These are phyloP conservation scores for Bergia sp. DNA, from an alignment of 92 coral and sea anemone genomes.

Conservation along the genomic window DNA sequence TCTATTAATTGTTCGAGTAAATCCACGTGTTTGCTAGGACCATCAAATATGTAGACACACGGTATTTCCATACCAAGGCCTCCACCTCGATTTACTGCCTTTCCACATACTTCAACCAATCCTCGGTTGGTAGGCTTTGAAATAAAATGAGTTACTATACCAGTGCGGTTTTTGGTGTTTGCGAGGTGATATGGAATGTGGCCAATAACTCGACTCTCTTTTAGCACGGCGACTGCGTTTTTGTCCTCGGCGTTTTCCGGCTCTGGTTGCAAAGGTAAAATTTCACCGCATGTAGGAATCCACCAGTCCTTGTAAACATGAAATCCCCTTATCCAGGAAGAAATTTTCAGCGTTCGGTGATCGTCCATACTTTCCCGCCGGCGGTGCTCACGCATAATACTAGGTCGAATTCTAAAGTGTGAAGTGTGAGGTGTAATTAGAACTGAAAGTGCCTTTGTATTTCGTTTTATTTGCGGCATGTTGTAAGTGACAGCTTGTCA, in stretches of 20 bases:
- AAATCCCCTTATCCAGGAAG: constrained; percentile 58
- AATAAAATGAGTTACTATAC: constrained; percentile 47
- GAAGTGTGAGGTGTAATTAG: constrained; percentile 44
- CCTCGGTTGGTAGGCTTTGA: constrained; percentile 61
- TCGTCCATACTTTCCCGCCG: constrained; percentile 33
- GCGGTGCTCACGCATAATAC: not conserved
- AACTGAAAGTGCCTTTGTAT: constrained; percentile 17
- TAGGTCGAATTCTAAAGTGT: not conserved
- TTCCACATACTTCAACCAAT: constrained; percentile 57
- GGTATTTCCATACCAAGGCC: constrained; percentile 63
- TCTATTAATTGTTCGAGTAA: constrained; percentile 57
- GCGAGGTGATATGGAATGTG: constrained; percentile 62
- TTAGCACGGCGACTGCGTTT: constrained; percentile 58
- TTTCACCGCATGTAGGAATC: constrained; percentile 49
- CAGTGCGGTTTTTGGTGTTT: constrained; percentile 38
- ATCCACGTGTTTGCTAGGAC: constrained; percentile 48
- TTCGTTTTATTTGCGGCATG: too few species aligned
- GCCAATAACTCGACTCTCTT: constrained; percentile 52
- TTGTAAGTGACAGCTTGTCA: constrained; percentile 45
- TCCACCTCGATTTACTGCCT: constrained; percentile 55
- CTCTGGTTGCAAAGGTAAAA: constrained; percentile 57
- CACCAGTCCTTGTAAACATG: constrained; percentile 60
- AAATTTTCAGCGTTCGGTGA: constrained; percentile 40
- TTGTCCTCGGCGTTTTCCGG: constrained; percentile 58
- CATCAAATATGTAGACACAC: constrained; percentile 54